A percentile compares a stretch with the other conserved stretches of the same genome.
Evolutionary conservation across 2,113 vertebrate species (phyloP).

Genomic region (Scatophagus argus): DNA sequence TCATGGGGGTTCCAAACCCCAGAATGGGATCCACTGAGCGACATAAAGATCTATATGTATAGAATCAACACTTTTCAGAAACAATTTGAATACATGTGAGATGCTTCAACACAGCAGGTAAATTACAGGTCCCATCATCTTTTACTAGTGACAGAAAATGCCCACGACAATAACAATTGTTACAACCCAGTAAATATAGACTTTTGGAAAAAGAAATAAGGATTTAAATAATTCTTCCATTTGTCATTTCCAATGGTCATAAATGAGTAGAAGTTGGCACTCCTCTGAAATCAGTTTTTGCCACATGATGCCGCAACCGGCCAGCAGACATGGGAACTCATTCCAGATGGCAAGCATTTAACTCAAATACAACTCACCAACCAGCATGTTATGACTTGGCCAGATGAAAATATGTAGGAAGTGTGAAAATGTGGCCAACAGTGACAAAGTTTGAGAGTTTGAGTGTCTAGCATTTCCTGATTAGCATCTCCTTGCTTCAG

Average conservation of each 20-base stretch:
- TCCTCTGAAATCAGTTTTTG: constrained; percentile 19
- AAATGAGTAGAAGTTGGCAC: constrained; percentile 1
- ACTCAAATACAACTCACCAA: constrained; percentile 36
- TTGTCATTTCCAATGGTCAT: constrained; percentile 2
- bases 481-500: constrained; percentile 21
- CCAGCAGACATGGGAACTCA: constrained; percentile 47
- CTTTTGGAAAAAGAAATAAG: background rate
- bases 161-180: constrained; percentile 29
- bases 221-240: background rate
- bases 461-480: constrained; percentile 12
- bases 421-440: background rate
- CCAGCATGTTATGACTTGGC: constrained; percentile 25
- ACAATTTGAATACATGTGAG: constrained; percentile 26
- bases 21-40: constrained; percentile 12
- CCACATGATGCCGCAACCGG: constrained; percentile 43
- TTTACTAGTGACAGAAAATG: constrained; percentile 38
- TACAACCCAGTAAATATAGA: constrained; percentile 13
- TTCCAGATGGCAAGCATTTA: constrained; percentile 52
- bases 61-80: constrained; percentile 5
- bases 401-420: constrained; percentile 28
- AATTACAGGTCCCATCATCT: constrained; percentile 22
- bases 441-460: constrained; percentile 14
- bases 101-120: constrained; percentile 43
- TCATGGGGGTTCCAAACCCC: background rate
- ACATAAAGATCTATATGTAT: constrained; percentile 14